phyloP scores from a whole-genome alignment of 2,113 vertebrate genomes.

The Strix aluco region DNA sequence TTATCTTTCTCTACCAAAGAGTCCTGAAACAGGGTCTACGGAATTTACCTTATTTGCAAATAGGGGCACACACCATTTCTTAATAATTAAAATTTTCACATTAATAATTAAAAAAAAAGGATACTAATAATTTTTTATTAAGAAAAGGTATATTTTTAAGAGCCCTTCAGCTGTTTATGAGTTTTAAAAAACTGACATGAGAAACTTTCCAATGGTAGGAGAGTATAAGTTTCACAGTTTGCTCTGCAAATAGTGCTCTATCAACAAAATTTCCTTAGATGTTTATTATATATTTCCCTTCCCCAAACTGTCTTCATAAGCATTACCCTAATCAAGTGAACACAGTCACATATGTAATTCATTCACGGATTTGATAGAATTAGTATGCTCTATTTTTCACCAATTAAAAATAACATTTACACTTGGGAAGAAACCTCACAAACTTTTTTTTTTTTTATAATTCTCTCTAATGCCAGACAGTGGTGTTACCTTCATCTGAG shows the following conservation, averaged over 20 bases:
- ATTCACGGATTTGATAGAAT: constrained; percentile 63
- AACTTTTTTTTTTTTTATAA: not conserved
- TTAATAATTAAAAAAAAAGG: too few relatives aligned
- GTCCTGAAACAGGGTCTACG: not conserved
- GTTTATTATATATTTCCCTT: not conserved
- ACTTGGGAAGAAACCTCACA: constrained; percentile 44
- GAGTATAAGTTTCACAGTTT: not conserved
- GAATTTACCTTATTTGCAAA: not conserved
- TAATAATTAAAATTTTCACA: not conserved
- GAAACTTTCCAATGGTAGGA: not conserved
- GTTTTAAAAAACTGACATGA: not conserved
- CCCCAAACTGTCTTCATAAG: constrained; percentile 36
- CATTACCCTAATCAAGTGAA: constrained; percentile 48
- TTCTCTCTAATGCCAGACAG: not conserved
- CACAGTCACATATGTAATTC: constrained; percentile 56
- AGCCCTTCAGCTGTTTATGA: not conserved
- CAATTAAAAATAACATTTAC: constrained; percentile 50
- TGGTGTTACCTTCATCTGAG: not conserved
- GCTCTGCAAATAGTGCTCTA: not conserved
- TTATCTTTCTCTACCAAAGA: not conserved
- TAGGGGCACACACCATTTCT: not conserved
- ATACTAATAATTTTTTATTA: not conserved
- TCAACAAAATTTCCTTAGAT: not conserved
- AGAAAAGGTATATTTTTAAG: not conserved
- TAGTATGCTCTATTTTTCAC: constrained; percentile 66